These are phyloP conservation scores for Bubalus kerabau DNA, from an alignment of 2,113 vertebrate genomes.

Conservation along the genomic window DNA sequence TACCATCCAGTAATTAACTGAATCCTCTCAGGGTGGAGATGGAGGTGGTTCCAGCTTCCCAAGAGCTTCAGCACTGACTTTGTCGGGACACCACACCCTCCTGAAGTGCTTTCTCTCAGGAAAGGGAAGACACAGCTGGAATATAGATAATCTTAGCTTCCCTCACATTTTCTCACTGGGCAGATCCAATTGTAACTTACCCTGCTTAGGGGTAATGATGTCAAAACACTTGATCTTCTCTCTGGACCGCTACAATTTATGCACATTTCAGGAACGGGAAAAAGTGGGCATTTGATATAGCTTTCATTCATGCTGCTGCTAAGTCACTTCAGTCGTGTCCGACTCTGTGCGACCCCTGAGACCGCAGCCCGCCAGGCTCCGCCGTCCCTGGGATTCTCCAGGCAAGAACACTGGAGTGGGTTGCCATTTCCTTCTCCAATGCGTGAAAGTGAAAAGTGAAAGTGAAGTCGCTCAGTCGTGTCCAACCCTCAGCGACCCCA, in stretches of 20 bases:
- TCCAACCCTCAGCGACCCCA: too few relatives aligned
- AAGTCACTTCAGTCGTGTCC: too few relatives aligned
- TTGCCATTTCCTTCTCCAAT: too few relatives aligned
- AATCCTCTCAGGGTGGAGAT: neutral
- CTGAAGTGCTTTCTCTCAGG: neutral
- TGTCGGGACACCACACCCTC: rapidly evolving
- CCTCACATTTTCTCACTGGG: neutral
- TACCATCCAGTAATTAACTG: too few relatives aligned
- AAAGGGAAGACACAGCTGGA: neutral
- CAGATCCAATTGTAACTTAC: neutral
- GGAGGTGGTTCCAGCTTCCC: neutral
- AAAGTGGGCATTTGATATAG: neutral
- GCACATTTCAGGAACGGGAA: neutral
- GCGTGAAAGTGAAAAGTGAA: too few relatives aligned
- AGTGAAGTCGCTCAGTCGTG: too few relatives aligned
- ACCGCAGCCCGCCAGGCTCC: too few relatives aligned
- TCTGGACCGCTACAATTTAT: neutral
- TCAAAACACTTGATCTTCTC: neutral
- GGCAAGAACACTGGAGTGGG: too few relatives aligned
- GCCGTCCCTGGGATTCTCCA: too few relatives aligned
- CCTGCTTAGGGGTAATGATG: rapidly evolving
- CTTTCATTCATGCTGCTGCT: neutral
- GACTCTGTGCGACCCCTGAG: too few relatives aligned
- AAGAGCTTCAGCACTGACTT: neutral
- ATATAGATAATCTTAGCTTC: neutral